Conservation (phyloP, 2,888 invertebrate genomes). For the Dione vanillae region DNA sequence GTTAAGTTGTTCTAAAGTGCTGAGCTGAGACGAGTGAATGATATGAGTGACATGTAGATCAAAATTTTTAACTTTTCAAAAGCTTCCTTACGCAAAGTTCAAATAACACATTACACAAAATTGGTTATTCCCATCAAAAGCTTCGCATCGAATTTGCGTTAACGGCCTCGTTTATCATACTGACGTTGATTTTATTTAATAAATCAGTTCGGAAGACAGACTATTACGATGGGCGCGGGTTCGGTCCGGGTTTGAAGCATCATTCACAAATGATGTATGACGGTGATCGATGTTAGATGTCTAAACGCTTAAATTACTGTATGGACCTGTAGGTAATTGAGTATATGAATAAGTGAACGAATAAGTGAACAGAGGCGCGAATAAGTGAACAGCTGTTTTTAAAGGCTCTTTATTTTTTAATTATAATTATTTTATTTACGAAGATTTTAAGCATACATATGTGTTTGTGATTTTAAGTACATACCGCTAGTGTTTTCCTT, state of each 20-base stretch:
- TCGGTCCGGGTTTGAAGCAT: constrained; percentile 62
- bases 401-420: too few relatives aligned
- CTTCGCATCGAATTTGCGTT: constrained; percentile 59
- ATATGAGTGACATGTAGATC: too few relatives aligned
- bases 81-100: not conserved
- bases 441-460: too few relatives aligned
- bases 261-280: constrained; percentile 71
- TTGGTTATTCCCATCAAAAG: constrained; percentile 25
- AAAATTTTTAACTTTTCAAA: not conserved
- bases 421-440: too few relatives aligned
- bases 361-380: too few relatives aligned
- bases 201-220: constrained; percentile 71
- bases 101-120: constrained; percentile 8
- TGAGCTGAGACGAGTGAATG: too few relatives aligned
- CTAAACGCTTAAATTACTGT: constrained; percentile 56
- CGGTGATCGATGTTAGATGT: constrained; percentile 69
- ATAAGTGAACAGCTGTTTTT: too few relatives aligned
- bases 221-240: constrained; percentile 66
- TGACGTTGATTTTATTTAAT: constrained; percentile 78
- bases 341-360: too few relatives aligned
- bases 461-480: too few relatives aligned
- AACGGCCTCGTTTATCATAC: constrained; percentile 69
- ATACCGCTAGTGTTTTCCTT: too few relatives aligned
- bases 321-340: constrained; percentile 47
- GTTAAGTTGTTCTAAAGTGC: too few relatives aligned